These are phyloP conservation scores for Pachyramphus minor DNA, from an alignment of 2,113 vertebrate genomes.

Conservation along the genomic window DNA sequence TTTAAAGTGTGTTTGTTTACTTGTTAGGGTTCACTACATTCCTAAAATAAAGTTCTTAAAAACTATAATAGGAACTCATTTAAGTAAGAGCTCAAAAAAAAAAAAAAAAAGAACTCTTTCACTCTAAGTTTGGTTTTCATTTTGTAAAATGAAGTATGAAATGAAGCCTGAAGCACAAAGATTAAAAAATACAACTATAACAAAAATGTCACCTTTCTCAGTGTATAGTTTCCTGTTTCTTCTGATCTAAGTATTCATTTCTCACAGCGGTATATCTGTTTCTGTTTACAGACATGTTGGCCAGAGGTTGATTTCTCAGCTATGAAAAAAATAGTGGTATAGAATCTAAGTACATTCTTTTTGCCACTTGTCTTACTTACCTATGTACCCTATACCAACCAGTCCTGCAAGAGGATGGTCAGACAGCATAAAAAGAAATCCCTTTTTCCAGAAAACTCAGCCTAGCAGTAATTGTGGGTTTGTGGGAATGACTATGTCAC, in stretches of 20 bases:
- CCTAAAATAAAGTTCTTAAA: neutral
- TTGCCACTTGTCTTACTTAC: neutral
- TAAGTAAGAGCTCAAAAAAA: neutral
- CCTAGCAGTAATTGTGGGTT: slow-evolving; percentile 30
- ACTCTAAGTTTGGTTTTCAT: neutral
- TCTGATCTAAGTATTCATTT: neutral
- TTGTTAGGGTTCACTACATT: neutral
- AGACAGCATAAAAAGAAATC: neutral
- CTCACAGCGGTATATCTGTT: neutral
- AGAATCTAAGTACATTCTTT: neutral
- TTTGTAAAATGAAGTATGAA: neutral
- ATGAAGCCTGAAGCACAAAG: neutral
- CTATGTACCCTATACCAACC: neutral
- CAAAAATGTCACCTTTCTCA: neutral
- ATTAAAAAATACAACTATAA: neutral
- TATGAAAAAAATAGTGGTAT: neutral
- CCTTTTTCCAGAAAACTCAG: slow-evolving; percentile 4
- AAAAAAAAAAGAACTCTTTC: neutral
- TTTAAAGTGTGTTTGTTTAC: neutral
- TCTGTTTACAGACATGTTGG: neutral
- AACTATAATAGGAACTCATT: neutral
- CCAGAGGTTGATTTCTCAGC: neutral
- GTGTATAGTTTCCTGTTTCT: neutral
- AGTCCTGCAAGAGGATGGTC: neutral
- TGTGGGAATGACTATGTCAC: neutral